Percentiles rank a stretch among this genome's conserved stretches.
Conservation (phyloP, 2,888 invertebrate genomes). For the Rhagonycha fulva region DNA sequence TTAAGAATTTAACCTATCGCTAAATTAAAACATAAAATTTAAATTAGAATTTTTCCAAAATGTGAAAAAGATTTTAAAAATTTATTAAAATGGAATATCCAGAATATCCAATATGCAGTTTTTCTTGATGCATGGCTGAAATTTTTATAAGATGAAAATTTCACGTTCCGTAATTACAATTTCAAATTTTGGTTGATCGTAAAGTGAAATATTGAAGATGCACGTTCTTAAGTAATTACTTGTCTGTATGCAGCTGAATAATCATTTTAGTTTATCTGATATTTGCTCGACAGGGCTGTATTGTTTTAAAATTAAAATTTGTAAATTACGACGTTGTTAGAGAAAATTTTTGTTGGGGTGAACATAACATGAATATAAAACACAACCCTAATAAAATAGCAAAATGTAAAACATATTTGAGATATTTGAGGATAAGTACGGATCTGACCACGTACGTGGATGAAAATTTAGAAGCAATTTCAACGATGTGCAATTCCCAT, state of each 20-base stretch:
- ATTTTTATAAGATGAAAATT: neutral
- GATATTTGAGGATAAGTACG: slow-evolving; percentile 6
- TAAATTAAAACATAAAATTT: neutral
- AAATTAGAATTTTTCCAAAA: neutral
- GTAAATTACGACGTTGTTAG: neutral
- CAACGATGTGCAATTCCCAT: slow-evolving; percentile 46
- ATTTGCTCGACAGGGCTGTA: neutral
- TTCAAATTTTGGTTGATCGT: neutral
- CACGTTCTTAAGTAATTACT: neutral
- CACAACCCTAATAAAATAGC: neutral
- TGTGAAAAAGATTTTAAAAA: neutral
- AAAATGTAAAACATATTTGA: neutral
- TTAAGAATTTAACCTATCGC: neutral
- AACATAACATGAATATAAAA: neutral
- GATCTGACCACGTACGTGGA: slow-evolving; percentile 16
- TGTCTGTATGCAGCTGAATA: neutral
- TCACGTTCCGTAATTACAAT: neutral
- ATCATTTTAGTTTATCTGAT: neutral
- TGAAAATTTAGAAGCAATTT: slow-evolving; percentile 37
- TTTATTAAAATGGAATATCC: neutral
- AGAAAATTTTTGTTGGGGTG: neutral
- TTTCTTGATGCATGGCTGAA: neutral
- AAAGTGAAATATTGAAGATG: neutral
- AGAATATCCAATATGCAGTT: neutral
- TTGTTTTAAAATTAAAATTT: neutral